Conservation (phyloP, 1,140 invertebrate species). For the Lordiphosa collinella region DNA sequence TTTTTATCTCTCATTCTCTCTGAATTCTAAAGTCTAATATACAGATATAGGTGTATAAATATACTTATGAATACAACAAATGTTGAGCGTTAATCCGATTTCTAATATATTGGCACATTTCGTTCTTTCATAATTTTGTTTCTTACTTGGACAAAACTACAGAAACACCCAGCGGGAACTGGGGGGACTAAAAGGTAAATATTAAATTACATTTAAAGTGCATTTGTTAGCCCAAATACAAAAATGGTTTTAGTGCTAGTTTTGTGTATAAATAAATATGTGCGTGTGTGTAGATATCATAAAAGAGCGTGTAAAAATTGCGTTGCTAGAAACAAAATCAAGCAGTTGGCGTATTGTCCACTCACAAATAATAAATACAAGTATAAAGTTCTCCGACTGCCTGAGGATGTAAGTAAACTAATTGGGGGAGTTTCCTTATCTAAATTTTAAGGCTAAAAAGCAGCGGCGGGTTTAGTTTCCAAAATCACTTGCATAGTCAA, state of each 20-base stretch:
- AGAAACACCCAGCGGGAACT: no score
- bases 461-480: slow-evolving; percentile 51
- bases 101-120: slow-evolving; percentile 66
- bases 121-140: slow-evolving; percentile 18
- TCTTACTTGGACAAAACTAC: slow-evolving; percentile 19
- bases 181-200: no score
- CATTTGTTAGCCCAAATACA: no score
- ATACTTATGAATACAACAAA: slow-evolving; percentile 67
- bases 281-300: no score
- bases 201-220: slow-evolving; percentile 7
- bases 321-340: slow-evolving; percentile 17
- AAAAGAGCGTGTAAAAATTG: slow-evolving; percentile 4
- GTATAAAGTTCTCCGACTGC: slow-evolving; percentile 18
- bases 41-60: slow-evolving; percentile 15
- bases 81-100: slow-evolving; percentile 55
- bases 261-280: slow-evolving; percentile 4
- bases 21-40: no score
- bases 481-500: slow-evolving; percentile 72
- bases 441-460: slow-evolving; percentile 43
- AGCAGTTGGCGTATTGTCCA: slow-evolving; percentile 57
- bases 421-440: slow-evolving; percentile 13
- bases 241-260: no score
- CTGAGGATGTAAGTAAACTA: slow-evolving; percentile 16
- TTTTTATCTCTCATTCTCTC: no score
- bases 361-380: slow-evolving; percentile 35